phyloP scores from a whole-genome alignment of 2,797 vertebrate genomes.

The Bradypus variegatus region DNA sequence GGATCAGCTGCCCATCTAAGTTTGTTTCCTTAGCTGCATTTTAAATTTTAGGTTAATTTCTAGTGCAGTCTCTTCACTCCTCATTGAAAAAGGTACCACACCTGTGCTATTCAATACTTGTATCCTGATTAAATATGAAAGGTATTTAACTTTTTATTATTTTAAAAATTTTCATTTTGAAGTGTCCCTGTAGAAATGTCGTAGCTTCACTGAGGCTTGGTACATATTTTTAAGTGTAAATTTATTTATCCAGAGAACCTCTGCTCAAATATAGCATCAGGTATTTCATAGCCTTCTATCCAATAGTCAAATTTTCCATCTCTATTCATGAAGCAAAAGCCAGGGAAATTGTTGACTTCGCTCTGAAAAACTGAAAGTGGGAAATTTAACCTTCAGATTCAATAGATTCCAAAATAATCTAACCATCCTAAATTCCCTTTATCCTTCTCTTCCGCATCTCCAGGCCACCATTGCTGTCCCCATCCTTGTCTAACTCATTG shows the following conservation, averaged over 20 bases:
- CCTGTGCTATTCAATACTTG: not conserved
- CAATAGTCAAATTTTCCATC: constrained; percentile 60
- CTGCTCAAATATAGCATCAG: constrained; percentile 55
- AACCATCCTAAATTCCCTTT: not conserved
- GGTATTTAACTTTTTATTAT: constrained; percentile 6
- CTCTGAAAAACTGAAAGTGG: not conserved
- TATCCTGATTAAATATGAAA: constrained; percentile 27
- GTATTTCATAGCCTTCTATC: constrained; percentile 49
- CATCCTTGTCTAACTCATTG: not conserved
- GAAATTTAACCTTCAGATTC: constrained; percentile 30
- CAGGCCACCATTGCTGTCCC: not conserved
- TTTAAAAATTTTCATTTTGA: constrained; percentile 44
- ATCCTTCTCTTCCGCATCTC: not conserved
- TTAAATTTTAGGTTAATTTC: not conserved
- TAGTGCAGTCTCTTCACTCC: not conserved
- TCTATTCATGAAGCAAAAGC: constrained; percentile 46
- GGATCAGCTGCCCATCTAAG: not conserved
- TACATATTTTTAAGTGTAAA: constrained; percentile 54
- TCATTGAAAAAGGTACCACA: not conserved
- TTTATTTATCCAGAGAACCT: constrained; percentile 56
- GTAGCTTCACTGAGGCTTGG: constrained; percentile 43
- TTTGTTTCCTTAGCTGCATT: not conserved
- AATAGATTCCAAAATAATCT: not conserved
- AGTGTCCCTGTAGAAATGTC: constrained; percentile 42
- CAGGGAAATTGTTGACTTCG: constrained; percentile 40